Evolutionary conservation across 1,140 invertebrate genomes (phyloP).

Genomic region (Rhagoletis zephyria): DNA sequence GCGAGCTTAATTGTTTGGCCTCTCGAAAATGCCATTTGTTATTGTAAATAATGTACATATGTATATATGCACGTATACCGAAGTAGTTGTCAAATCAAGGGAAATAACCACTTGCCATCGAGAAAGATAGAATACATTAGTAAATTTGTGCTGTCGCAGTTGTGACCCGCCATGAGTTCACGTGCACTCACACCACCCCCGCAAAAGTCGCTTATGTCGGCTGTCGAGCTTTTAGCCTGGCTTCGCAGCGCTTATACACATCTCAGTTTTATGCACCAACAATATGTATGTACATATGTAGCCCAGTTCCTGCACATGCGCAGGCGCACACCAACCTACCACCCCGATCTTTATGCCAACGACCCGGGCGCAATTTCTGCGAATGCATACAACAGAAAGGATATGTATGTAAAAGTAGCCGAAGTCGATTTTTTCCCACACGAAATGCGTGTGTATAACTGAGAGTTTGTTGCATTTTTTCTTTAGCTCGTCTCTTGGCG

Average conservation of each 20-base stretch:
- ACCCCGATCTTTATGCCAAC: not conserved
- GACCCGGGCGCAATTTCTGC: not conserved
- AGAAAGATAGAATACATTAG: no score
- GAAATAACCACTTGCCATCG: no score
- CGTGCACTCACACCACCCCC: not conserved
- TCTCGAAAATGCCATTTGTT: no score
- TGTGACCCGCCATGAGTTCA: not conserved
- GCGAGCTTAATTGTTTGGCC: no score
- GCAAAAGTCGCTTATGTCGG: not conserved
- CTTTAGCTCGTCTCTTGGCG: not conserved
- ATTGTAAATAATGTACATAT: no score
- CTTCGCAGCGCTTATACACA: not conserved
- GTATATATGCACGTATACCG: no score
- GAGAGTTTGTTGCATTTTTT: not conserved
- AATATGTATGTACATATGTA: not conserved
- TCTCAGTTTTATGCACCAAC: not conserved
- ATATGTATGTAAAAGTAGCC: not conserved
- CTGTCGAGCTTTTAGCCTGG: not conserved
- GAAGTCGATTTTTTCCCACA: not conserved
- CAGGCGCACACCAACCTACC: not conserved
- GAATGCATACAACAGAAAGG: not conserved
- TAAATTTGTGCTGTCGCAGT: no score
- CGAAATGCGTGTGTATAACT: not conserved
- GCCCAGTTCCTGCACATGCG: not conserved
- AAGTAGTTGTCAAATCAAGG: no score